Base-by-base conservation (phyloP, 1,140 invertebrate species). In the Drosophila quadrilineata region DNA sequence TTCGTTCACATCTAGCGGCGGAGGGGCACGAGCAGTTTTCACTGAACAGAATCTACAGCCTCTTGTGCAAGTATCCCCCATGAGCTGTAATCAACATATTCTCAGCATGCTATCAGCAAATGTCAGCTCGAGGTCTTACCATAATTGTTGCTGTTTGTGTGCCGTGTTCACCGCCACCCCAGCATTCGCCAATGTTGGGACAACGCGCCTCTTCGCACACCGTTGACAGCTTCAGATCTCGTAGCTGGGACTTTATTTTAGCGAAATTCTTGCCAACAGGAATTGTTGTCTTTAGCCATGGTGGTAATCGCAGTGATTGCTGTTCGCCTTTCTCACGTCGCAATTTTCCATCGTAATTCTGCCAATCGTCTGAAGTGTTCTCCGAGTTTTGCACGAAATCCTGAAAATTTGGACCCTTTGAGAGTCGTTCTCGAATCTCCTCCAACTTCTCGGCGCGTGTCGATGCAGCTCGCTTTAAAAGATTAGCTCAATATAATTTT, bases 161-260 rank as follows among this genome's bases (percentile, higher is more conserved):
- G 19, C 94, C 94, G 91, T 96, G 93, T 74, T 94, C 93, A 46
- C 95, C 95, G n/a, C 96, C 98, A 66, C 98, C 98, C 99, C 99
- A 99, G 91, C 98, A 99, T 91, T 99, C 98, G 14, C 98, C 98
- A 75, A 99, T 99, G 90, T 99, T 99, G 0, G 99, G 99, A 92
- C 99, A 99, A 66, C 97, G 92, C 0, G 99, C 99, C 91, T 99
- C 99, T 90, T 99, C 98, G 90, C 99, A 99, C 1, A 99, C 98
- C 2, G 99, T 99, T 76, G 97, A 95, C 6, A 99, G 91, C 75
- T 98, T 99, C 8, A 99, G 91, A 9, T 94, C 93, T 52, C 97
- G 91, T 6, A 99, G 90, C 85, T 97, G 95, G 43, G 95, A 92
- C 87, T 99, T 99, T 9, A 99, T 90, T 82, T 93, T 93, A 68